Evolutionary conservation across 2,888 invertebrate species (phyloP), one percentile per base, ranked within the genome.

Genomic region (Stramonita haemastoma): DNA sequence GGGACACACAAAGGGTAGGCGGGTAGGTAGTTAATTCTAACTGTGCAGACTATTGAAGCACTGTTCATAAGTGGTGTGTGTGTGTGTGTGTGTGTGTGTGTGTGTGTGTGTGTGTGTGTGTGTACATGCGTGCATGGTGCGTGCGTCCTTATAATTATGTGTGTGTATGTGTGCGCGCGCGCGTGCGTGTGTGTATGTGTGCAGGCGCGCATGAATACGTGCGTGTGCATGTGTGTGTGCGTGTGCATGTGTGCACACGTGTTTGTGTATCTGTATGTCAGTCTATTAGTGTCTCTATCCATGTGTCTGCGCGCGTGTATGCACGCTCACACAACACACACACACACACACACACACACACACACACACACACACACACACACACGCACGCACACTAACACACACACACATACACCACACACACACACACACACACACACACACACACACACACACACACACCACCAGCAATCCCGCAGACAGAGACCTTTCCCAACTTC

Each of bases 71-170:
- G 19, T 34, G 32, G 8, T 15, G 32, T 46, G 36, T 83, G 81
- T 36, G 29, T 83, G 11, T 0, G 29, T 15, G 15, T 79, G n/a
- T 73, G 73, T 26, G 6, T 73, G 15, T 8, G n/a, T 73, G 22
- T n/a, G 73, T 73, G 73, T 26, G 15, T 73, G 73, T 73, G 73
- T 73, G 73, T 73, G 73, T 73, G 73, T 77, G 13, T 73, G 70
- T 46, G 57, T 89, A 19, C 73, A 0, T 66, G n/a, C 36, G 34
- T 77, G 77, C 29, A n/a, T n/a, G n/a, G n/a, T n/a, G n/a, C n/a
- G n/a, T n/a, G n/a, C n/a, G n/a, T n/a, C n/a, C n/a, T n/a, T n/a
- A n/a, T n/a, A n/a, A n/a, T n/a, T n/a, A n/a, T n/a, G n/a, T n/a
- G n/a, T n/a, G 26, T 86, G 73, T 73, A 6, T 73, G 73, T 22